phyloP scores from a whole-genome alignment of 1,140 invertebrate species.

The Meloidogyne hapla region DNA sequence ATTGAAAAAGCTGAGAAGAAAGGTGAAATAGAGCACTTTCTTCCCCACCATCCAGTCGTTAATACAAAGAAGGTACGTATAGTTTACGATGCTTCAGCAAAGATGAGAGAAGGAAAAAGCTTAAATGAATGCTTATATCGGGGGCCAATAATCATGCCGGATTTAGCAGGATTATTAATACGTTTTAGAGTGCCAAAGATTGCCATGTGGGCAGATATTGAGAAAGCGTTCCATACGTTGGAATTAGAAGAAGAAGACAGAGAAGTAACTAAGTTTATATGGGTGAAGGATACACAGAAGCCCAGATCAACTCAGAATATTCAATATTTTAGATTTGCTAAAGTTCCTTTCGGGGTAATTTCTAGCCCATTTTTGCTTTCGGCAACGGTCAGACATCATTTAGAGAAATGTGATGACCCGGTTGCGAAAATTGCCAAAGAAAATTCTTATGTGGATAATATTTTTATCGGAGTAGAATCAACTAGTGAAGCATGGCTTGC shows the following conservation, averaged over 20 bases:
- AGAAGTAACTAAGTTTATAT: conserved; percentile 19
- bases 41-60: conserved; percentile 12
- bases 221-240: conserved; percentile 46
- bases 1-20: too few relatives aligned
- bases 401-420: neutral
- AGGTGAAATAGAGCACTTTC: too few relatives aligned
- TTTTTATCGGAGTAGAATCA: too few relatives aligned
- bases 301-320: conserved; percentile 3
- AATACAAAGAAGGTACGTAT: conserved; percentile 59
- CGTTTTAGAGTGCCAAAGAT: conserved; percentile 26
- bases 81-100: too few relatives aligned
- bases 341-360: conserved; percentile 34
- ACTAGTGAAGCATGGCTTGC: too few relatives aligned
- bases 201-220: conserved; percentile 26
- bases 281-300: conserved; percentile 17
- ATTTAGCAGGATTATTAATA: conserved; percentile 35
- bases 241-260: conserved; percentile 9
- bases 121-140: conserved; percentile 62
- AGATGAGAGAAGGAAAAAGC: conserved; percentile 36
- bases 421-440: conserved; percentile 11
- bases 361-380: conserved; percentile 35
- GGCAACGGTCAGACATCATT: conserved; percentile 32
- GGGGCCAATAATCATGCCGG: conserved; percentile 40
- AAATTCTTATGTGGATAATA: conserved; percentile 40
- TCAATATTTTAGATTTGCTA: too few relatives aligned